Conservation (phyloP, 1,140 invertebrate genomes). For the Linepithema humile region DNA sequence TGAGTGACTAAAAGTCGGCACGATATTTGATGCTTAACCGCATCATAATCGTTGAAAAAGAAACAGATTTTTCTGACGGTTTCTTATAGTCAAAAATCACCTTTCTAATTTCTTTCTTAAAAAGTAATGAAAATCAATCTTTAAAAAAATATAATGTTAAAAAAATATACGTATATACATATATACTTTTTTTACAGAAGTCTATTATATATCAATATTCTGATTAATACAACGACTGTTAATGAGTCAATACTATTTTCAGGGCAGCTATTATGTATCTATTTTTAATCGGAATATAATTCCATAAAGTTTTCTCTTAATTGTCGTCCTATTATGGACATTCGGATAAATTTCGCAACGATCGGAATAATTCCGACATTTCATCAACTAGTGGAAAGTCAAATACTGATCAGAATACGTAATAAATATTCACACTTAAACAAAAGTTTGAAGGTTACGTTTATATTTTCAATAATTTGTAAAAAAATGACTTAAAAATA, state of each 20-base stretch:
- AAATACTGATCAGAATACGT: too few relatives aligned
- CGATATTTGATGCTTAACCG: slow-evolving; percentile 13
- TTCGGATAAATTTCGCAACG: too few relatives aligned
- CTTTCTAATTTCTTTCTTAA: background rate
- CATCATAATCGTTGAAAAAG: background rate
- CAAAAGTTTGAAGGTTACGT: too few relatives aligned
- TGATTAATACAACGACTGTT: background rate
- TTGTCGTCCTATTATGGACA: too few relatives aligned
- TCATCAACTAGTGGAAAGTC: too few relatives aligned
- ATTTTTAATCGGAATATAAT: too few relatives aligned
- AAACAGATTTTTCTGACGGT: background rate
- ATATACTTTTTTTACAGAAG: background rate
- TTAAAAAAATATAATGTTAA: background rate
- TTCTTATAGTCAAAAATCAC: background rate
- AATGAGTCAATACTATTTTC: background rate
- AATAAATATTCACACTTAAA: too few relatives aligned
- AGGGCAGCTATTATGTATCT: too few relatives aligned
- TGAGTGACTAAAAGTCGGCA: background rate
- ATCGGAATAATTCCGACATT: too few relatives aligned
- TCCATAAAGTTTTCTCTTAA: too few relatives aligned
- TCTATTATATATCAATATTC: background rate
- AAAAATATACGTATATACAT: background rate
- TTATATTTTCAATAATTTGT: too few relatives aligned
- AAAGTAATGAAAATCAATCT: background rate
- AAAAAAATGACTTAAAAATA: too few relatives aligned